Base-by-base conservation (phyloP, 2,888 invertebrate genomes). In the Patella pellucida region DNA sequence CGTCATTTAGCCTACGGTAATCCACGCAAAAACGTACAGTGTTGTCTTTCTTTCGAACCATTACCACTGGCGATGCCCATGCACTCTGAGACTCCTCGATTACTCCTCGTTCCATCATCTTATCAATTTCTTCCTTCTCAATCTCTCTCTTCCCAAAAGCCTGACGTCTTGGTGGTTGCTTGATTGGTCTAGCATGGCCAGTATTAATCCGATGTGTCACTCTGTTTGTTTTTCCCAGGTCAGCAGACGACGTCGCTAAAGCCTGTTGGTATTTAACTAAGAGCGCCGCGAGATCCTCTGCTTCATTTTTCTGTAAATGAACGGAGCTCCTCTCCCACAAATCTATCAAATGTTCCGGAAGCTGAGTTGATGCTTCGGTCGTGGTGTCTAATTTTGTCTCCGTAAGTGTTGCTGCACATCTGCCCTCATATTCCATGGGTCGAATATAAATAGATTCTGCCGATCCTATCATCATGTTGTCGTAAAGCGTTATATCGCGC, bases 21-120 rank as follows among this genome's bases (percentile, higher is more conserved):
- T 80, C 81, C 3, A 79, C 75, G 75, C 79, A 81, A 1, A 70
- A 72, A 27, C 78, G 52, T 9, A 74, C 75, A 11, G 62, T 56
- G 7, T 76, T 75, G 19, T 75, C 73, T 14, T 73, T 76, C 72
- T 81, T 81, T 69, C 50, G 72, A 15, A 81, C 78, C 69, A 70
- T 77, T 50, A 77, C 77, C 67, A 81, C 16, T 19, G 77, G 79
- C 14, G 70, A 69, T 11, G 80, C 69, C 80, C 78, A 80, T n/a
- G 76, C 70, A 52, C 67, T 67, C 16, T 15, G 75, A 19, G 77
- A 77, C 52, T 71, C 62, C 23, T 72, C 16, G 16, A 77, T 77
- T n/a, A 76, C 50, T 23, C 73, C 75, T n/a, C 51, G n/a, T 16
- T 62, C 67, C 52, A 69, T 69, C 72, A 68, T 70, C 62, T 41